Evolutionary conservation across 2,888 invertebrate species (phyloP), one percentile per base, ranked within the genome.

Genomic region (Ectropis crepuscularia): DNA sequence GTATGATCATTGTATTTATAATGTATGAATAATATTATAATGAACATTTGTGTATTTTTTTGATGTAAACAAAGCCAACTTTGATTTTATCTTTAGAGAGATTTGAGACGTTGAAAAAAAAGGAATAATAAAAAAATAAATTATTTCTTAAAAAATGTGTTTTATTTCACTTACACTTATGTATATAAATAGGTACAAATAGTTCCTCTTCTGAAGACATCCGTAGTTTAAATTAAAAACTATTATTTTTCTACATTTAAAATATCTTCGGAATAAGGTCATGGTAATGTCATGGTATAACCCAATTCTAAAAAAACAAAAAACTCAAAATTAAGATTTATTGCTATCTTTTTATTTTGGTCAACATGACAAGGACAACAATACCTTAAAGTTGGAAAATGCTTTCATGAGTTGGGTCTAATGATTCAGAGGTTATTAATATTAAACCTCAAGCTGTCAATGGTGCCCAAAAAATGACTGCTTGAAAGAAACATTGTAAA

Each of bases 11-110:
- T 86, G 85, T 89, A 86, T 85, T 82, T 86, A 86, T 86, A 86
- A 77, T 87, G 85, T 88, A 86, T 82, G 82, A 77, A 85, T 88
- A 63, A 48, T 65, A 51, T 81, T 54, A 45, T 54, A 85, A 87
- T 86, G 80, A 85, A 88, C 83, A 89, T 89, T 90, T 90, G 89
- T 92, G 90, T 92, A 91, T 89, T 92, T 90, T 73, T 91, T 92
- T 87, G 81, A 89, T 92, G 92, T 92, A 90, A 51, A 89, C 87
- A 90, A 90, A 90, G 87, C 89, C 84, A 91, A 90, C 87, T 90
- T 92, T 91, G 89, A 88, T 91, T 51, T 92, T 87, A 87, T 88
- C 88, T 90, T 28, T 91, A 92, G 90, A 88, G 89, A 89, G 87
- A 91, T 87, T 90, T 86, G 87, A 90, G 89, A 91, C 86, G 83